Base-by-base conservation (phyloP, 92 coral and sea anemone genomes). In the Parazoanthus atlanticus region DNA sequence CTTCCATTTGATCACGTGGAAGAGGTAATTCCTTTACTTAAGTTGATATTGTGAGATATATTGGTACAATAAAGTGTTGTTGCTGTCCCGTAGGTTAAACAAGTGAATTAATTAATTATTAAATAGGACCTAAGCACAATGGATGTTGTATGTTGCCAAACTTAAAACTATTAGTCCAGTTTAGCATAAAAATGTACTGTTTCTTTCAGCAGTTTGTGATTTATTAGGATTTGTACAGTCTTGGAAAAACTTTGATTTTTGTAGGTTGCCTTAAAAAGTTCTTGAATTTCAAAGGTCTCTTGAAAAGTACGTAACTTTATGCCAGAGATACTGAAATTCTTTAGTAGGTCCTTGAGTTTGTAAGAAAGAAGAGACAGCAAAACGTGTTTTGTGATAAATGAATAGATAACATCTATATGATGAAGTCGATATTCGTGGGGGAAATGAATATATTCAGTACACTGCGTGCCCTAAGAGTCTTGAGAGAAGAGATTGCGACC, bases 1-100 rank as follows among this genome's bases (percentile, higher is more conserved):
- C 96, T 97, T 12, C 95, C 99, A 23, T 76, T 97, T 73, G 94
- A 95, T 83, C 86, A 89, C 74, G 89, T 93, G 47, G 99, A 97
- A 83, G 98, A 94, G 98, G 69, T 61, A 61, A 56, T 56, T 21
- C 65, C 25, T 21, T 56, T 21, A 17, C 10, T 56, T 3, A 46
- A 61, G 69, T 61, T 19, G 26, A 19, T 3, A 3, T 21, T 5
- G 26, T 21, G 19, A 6, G 47, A 6, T 6, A 43, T 9, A 43
- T 43, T 36, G 3, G 47, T 6, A 43, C 47, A 43, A 43, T 0
- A 6, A 6, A 43, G 9, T 43, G 47, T 9, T 6, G 4, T 9
- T 43, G 8, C 9, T 9, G 47, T 43, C 11, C 11, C 9, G 11
- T 43, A 8, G 8, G 8, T 43, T 5, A 8, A 43, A 8, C 0